A percentile compares a stretch with the other conserved stretches of the same genome.
phyloP scores from a whole-genome alignment of 2,888 invertebrate species.

The Agonum fuliginosum region DNA sequence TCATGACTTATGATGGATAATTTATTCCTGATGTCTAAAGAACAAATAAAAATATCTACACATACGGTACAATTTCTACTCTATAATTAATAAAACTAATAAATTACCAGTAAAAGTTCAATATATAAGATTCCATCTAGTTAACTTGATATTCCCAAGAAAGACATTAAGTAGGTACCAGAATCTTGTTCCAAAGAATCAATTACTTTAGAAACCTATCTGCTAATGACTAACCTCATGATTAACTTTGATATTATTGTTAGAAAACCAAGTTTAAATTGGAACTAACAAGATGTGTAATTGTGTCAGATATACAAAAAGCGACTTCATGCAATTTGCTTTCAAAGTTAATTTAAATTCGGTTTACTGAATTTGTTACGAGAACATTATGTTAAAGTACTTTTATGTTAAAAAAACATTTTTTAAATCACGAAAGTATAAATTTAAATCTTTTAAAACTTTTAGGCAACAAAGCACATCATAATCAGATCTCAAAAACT shows the following conservation, averaged over 20 bases:
- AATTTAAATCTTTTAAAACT: constrained; percentile 24
- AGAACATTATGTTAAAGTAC: constrained; percentile 14
- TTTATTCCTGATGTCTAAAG: background rate
- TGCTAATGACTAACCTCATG: constrained; percentile 15
- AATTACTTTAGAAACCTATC: background rate
- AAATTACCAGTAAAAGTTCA: constrained; percentile 35
- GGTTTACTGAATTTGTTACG: constrained; percentile 12
- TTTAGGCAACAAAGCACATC: constrained; percentile 13
- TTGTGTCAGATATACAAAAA: constrained; percentile 2
- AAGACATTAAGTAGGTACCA: background rate
- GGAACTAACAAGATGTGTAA: constrained; percentile 13
- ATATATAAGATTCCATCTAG: background rate
- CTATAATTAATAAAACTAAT: constrained; percentile 28
- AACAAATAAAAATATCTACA: constrained; percentile 6
- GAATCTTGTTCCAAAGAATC: constrained; percentile 8
- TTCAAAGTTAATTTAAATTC: constrained; percentile 19
- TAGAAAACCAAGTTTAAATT: background rate
- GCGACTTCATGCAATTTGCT: constrained; percentile 5
- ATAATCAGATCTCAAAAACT: constrained; percentile 10
- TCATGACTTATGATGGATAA: constrained; percentile 1
- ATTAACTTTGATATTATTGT: background rate
- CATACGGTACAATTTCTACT: constrained; percentile 10
- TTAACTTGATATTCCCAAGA: background rate
- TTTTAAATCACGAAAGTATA: constrained; percentile 20
- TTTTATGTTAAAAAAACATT: constrained; percentile 2